Conservation (phyloP, 2,797 vertebrate species). For the Eospalax fontanierii region DNA sequence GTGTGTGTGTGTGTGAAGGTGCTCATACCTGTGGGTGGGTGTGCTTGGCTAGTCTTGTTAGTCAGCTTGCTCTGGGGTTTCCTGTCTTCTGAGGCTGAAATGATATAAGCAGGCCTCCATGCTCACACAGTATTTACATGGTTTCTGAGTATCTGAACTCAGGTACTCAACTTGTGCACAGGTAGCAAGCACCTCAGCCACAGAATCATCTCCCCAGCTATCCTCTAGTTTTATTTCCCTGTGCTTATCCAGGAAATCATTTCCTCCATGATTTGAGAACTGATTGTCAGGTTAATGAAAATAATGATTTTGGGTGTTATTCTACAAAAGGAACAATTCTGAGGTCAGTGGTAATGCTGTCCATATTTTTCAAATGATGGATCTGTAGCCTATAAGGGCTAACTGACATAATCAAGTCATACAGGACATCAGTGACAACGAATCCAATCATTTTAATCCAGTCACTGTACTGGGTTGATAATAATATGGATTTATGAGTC, state of each 20-base stretch:
- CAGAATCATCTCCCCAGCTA: not conserved
- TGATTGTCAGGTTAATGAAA: not conserved
- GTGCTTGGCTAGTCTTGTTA: not conserved
- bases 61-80: not conserved
- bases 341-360: not conserved
- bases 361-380: slow-evolving; percentile 62
- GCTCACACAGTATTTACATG: not conserved
- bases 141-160: not conserved
- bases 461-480: not conserved
- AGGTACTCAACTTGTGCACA: not conserved
- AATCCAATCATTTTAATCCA: no score
- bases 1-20: not conserved
- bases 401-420: not conserved
- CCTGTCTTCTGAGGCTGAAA: no score
- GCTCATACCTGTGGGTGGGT: not conserved
- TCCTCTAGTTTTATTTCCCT: not conserved
- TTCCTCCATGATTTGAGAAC: not conserved
- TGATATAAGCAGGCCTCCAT: not conserved
- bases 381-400: not conserved
- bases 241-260: not conserved
- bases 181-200: not conserved
- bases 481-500: slow-evolving; percentile 69
- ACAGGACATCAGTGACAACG: not conserved
- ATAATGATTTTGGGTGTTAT: not conserved
- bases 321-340: not conserved